Percentiles rank a stretch among this genome's conserved stretches.
phyloP scores from a whole-genome alignment of 1,140 invertebrate species.

The Sitodiplosis mosellana region DNA sequence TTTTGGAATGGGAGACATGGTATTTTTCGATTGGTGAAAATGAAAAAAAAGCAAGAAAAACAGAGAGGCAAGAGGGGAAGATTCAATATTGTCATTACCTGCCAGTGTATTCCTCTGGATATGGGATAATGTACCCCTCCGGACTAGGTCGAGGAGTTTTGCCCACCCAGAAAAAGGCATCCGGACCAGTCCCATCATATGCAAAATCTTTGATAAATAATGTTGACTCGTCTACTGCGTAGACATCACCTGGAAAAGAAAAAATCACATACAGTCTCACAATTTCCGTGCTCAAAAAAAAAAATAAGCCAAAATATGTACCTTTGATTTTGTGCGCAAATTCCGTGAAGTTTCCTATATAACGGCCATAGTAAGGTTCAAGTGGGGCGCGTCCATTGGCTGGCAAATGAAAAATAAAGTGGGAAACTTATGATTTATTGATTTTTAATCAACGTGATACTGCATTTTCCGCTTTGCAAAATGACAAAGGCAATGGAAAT shows the following conservation, averaged over 20 bases:
- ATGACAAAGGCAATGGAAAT: too few relatives aligned
- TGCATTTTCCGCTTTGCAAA: too few relatives aligned
- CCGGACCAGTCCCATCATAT: constrained; percentile 70
- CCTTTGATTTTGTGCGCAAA: constrained; percentile 53
- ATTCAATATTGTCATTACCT: constrained; percentile 31
- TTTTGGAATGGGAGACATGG: too few relatives aligned
- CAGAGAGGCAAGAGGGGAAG: too few relatives aligned
- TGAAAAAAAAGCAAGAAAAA: too few relatives aligned
- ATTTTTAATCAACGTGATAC: too few relatives aligned
- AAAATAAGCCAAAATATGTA: constrained; percentile 5
- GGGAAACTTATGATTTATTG: too few relatives aligned
- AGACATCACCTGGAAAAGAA: constrained; percentile 41
- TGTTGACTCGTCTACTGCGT: constrained; percentile 72
- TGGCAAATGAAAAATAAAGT: constrained; percentile 4
- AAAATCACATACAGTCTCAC: neutral
- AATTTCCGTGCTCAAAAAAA: neutral
- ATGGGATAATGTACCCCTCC: constrained; percentile 63
- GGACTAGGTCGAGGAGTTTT: constrained; percentile 54
- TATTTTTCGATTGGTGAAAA: too few relatives aligned
- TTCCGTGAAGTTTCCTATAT: constrained; percentile 45
- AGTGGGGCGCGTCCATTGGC: constrained; percentile 24
- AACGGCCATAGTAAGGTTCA: constrained; percentile 55
- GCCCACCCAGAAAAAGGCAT: constrained; percentile 77
- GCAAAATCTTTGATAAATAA: constrained; percentile 71
- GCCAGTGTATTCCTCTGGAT: constrained; percentile 58